These are phyloP conservation scores for Malurus splendens DNA, from an alignment of 2,797 vertebrate genomes.

Conservation along the genomic window DNA sequence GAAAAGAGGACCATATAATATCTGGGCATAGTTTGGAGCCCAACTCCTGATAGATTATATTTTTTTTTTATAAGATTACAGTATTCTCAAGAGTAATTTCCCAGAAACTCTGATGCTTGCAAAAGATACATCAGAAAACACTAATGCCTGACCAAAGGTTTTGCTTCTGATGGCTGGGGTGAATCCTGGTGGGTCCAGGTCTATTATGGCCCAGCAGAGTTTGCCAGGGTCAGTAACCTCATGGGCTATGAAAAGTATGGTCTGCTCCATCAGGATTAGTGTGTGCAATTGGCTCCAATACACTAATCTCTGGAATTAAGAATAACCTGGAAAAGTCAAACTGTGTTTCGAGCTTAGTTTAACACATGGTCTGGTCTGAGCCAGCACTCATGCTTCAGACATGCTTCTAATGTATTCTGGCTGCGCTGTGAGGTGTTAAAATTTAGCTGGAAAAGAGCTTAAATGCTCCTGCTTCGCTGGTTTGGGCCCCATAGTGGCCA, in stretches of 20 bases:
- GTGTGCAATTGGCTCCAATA: not conserved
- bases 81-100: not conserved
- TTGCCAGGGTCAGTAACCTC: not conserved
- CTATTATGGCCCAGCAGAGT: not conserved
- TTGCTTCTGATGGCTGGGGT: not conserved
- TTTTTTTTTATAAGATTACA: not conserved
- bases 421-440: not conserved
- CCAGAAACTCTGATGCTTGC: not conserved
- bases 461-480: not conserved
- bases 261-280: not conserved
- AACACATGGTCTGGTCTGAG: not conserved
- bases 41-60: not conserved
- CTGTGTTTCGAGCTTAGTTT: not conserved
- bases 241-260: not conserved
- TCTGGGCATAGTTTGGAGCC: not conserved
- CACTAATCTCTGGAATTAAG: not conserved
- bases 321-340: not conserved
- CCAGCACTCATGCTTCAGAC: not conserved
- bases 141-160: not conserved
- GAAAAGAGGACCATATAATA: not conserved
- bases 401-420: not conserved
- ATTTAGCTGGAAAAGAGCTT: slow-evolving; percentile 2
- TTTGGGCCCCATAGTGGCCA: not conserved
- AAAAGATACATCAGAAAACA: not conserved
- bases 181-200: not conserved